phyloP scores from a whole-genome alignment of 1,140 invertebrate genomes.

The Carposina sasakii region DNA sequence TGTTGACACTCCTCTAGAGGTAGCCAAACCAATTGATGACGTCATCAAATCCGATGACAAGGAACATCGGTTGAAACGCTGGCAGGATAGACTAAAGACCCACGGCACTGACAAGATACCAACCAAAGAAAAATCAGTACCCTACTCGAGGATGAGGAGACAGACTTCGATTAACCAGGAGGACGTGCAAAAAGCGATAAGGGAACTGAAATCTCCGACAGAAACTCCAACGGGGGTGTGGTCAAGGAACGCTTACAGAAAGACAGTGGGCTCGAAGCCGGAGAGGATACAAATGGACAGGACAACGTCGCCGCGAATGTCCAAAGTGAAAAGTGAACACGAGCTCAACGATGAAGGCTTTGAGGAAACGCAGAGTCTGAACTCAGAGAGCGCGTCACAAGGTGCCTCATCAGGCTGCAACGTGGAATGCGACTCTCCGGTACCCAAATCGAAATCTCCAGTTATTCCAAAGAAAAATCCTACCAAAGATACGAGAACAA shows the following conservation, averaged over 20 bases:
- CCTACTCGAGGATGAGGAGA: slow-evolving; percentile 60
- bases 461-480: slow-evolving; percentile 58
- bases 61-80: slow-evolving; percentile 75
- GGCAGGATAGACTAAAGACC: slow-evolving; percentile 76
- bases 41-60: slow-evolving; percentile 73
- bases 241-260: slow-evolving; percentile 62
- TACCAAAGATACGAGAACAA: slow-evolving; percentile 60
- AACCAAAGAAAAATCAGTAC: slow-evolving; percentile 58
- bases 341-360: slow-evolving; percentile 91
- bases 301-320: slow-evolving; percentile 53
- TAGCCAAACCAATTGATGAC: slow-evolving; percentile 44
- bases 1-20: slow-evolving; percentile 47
- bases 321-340: slow-evolving; percentile 74
- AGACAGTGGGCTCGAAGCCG: slow-evolving; percentile 40
- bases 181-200: slow-evolving; percentile 76
- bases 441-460: slow-evolving; percentile 48
- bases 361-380: slow-evolving; percentile 88
- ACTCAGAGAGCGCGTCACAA: slow-evolving; percentile 88
- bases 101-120: slow-evolving; percentile 55
- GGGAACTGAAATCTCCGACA: slow-evolving; percentile 75
- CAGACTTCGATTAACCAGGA: slow-evolving; percentile 77
- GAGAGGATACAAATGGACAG: slow-evolving; percentile 39
- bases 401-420: slow-evolving; percentile 83
- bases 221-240: slow-evolving; percentile 72
- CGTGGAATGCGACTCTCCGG: slow-evolving; percentile 76